These are phyloP conservation scores for Drosophila murphyi DNA, from an alignment of 1,140 invertebrate genomes.

Conservation along the genomic window DNA sequence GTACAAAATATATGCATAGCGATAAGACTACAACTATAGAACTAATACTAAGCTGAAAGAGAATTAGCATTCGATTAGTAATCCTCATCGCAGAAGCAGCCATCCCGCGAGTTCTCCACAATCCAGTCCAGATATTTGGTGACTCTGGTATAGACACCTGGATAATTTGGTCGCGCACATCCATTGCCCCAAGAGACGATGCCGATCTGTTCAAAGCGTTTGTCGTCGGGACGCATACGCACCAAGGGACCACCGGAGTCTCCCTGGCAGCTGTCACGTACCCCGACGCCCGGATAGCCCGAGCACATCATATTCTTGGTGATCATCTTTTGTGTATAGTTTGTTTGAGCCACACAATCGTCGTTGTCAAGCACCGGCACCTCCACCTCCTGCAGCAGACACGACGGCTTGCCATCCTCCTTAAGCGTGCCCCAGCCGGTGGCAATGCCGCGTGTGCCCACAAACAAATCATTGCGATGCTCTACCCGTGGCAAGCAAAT, in stretches of 20 bases:
- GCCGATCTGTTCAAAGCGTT: conserved; percentile 92
- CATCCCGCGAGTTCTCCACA: conserved; percentile 89
- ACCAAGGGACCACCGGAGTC: conserved; percentile 96
- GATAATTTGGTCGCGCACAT: conserved; percentile 90
- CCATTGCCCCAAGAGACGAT: conserved; percentile 89
- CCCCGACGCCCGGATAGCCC: conserved; percentile 90
- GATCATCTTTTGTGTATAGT: conserved; percentile 91
- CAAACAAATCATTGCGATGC: conserved; percentile 87
- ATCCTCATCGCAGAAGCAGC: conserved; percentile 88
- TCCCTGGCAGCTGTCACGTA: conserved; percentile 95
- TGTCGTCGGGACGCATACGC: conserved; percentile 88
- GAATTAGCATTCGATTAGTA: conserved; percentile 49
- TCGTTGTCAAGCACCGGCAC: conserved; percentile 92
- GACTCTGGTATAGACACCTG: conserved; percentile 92
- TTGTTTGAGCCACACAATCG: conserved; percentile 90
- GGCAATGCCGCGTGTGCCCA: conserved; percentile 89
- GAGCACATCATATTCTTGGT: conserved; percentile 95
- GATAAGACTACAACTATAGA: conserved; percentile 53
- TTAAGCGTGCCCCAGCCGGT: conserved; percentile 94
- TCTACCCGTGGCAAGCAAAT: conserved; percentile 90
- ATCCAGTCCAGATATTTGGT: conserved; percentile 92
- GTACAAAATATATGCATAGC: conserved; percentile 49
- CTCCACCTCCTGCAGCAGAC: conserved; percentile 92
- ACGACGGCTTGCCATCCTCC: conserved; percentile 92
- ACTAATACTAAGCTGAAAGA: conserved; percentile 46